These are phyloP conservation scores for Thaumetopoea pityocampa DNA, from an alignment of 1,140 invertebrate species.

Conservation along the genomic window DNA sequence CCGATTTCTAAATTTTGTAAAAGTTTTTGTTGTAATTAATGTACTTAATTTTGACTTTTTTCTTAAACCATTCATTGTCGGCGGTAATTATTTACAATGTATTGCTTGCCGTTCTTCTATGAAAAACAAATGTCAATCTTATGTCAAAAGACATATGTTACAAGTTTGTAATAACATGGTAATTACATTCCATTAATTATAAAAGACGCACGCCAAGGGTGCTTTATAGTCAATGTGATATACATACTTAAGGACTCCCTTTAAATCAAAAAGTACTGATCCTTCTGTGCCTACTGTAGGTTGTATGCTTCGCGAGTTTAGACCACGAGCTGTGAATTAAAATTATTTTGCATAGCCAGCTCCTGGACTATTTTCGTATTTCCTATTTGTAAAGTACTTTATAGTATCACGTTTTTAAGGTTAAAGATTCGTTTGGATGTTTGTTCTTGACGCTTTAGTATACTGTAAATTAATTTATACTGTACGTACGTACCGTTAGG, in stretches of 20 bases:
- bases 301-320: slow-evolving; percentile 48
- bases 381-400: slow-evolving; percentile 18
- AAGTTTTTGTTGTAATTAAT: no score
- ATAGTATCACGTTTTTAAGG: slow-evolving; percentile 12
- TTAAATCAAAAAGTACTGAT: slow-evolving; percentile 72
- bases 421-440: slow-evolving; percentile 10
- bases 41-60: no score
- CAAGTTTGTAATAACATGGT: slow-evolving; percentile 6
- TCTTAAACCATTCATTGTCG: no score
- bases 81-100: no score
- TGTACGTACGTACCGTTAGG: no score
- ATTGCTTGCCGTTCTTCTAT: no score
- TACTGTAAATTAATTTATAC: no score
- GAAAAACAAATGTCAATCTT: no score
- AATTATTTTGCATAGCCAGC: slow-evolving; percentile 1
- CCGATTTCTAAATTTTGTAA: no score
- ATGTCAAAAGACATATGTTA: no score
- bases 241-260: slow-evolving; percentile 60
- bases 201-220: slow-evolving; percentile 37
- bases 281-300: slow-evolving; percentile 71
- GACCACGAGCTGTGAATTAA: slow-evolving; percentile 13
- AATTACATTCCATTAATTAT: slow-evolving; percentile 44
- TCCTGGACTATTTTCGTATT: slow-evolving; percentile 23
- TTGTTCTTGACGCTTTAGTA: slow-evolving; percentile 3
- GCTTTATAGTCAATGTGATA: slow-evolving; percentile 65